These are phyloP conservation scores for Teleiodes luculella DNA, from an alignment of 2,888 invertebrate genomes.

Conservation along the genomic window DNA sequence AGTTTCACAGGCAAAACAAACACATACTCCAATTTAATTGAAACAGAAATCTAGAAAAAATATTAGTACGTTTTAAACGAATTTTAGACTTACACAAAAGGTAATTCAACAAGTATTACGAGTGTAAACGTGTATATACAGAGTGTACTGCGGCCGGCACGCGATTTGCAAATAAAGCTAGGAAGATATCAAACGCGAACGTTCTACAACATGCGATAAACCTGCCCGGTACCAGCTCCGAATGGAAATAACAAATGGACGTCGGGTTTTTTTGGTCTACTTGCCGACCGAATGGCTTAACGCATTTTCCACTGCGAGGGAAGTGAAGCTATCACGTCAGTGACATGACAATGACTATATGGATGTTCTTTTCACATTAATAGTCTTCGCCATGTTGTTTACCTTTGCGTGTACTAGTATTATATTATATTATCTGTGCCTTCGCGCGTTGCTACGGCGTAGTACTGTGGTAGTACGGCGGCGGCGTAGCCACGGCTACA, in stretches of 20 bases:
- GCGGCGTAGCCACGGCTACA: too few relatives aligned
- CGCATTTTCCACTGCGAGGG: neutral
- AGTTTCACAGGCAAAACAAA: neutral
- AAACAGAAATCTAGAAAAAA: neutral
- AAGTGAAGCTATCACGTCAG: neutral
- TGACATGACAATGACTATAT: neutral
- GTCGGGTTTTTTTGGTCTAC: constrained; percentile 37
- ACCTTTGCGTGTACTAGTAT: too few relatives aligned
- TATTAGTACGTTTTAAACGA: constrained; percentile 1
- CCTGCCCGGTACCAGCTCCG: constrained; percentile 42
- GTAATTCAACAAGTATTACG: constrained; percentile 11
- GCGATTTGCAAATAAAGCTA: constrained; percentile 75
- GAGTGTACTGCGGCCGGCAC: constrained; percentile 36
- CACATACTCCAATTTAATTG: neutral
- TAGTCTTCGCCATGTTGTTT: too few relatives aligned
- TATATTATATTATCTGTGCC: too few relatives aligned
- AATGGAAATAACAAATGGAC: constrained; percentile 64
- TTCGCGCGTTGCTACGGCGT: too few relatives aligned
- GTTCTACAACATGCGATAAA: constrained; percentile 65
- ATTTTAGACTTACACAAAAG: constrained; percentile 3
- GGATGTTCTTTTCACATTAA: too few relatives aligned
- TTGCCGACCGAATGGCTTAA: constrained; percentile 3
- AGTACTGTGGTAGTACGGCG: too few relatives aligned
- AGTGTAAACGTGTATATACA: constrained; percentile 29
- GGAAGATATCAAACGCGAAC: constrained; percentile 66